Evolutionary conservation across 2,888 invertebrate genomes (phyloP).

Genomic region (Sarcophaga variegata): DNA sequence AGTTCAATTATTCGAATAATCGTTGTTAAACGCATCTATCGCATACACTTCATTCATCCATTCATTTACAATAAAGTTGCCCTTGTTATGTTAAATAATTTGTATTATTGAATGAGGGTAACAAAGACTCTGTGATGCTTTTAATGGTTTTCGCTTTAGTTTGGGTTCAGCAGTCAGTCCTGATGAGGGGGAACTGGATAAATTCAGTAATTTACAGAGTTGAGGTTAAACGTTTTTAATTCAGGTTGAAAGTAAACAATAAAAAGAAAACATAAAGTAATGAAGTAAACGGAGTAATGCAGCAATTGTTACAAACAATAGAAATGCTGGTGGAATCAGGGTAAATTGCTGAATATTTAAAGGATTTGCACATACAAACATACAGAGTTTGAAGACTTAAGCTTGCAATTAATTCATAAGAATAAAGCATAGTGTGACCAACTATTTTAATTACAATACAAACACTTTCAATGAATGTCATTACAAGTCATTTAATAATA

Average conservation of each 20-base stretch:
- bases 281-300: not conserved
- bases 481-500: too few relatives aligned
- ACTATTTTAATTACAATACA: not conserved
- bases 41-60: not conserved
- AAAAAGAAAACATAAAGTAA: constrained; percentile 1
- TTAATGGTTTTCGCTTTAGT: constrained; percentile 6
- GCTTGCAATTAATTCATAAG: not conserved
- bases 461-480: too few relatives aligned
- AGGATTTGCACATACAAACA: not conserved
- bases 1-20: not conserved
- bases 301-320: constrained; percentile 33
- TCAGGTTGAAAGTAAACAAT: constrained; percentile 21
- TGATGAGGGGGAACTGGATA: constrained; percentile 1
- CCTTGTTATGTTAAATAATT: not conserved
- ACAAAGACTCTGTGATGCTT: constrained; percentile 21
- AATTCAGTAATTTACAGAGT: constrained; percentile 29
- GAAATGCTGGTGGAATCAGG: constrained; percentile 10
- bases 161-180: not conserved
- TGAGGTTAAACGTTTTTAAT: constrained; percentile 47
- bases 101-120: constrained; percentile 24
- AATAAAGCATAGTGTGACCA: not conserved
- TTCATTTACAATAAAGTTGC: not conserved
- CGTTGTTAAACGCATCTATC: not conserved
- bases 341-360: constrained; percentile 22
- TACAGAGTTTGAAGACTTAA: not conserved